These are phyloP conservation scores for Rhinogobius similis DNA, from an alignment of 2,113 vertebrate species.

Conservation along the genomic window DNA sequence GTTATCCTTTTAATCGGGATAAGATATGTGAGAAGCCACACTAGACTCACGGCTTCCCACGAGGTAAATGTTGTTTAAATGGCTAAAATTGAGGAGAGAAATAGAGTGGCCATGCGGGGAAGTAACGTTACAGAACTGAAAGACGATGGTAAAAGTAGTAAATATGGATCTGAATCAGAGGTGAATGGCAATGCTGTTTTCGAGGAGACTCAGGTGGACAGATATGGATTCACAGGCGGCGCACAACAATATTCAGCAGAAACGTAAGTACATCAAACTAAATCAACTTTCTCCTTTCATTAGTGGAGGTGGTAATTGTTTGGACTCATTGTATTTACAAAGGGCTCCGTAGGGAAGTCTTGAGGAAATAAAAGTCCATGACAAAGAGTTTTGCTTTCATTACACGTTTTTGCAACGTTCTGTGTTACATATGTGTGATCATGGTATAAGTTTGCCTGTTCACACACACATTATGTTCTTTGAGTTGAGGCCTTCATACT, in stretches of 20 bases:
- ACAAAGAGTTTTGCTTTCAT: no score
- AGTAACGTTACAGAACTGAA: constrained; percentile 71
- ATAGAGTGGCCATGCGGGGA: constrained; percentile 75
- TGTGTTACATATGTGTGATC: neutral
- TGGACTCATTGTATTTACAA: no score
- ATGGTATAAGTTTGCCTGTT: neutral
- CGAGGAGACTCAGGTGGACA: constrained; percentile 82
- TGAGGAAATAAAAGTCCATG: no score
- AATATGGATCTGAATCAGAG: constrained; percentile 75
- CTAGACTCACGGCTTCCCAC: neutral
- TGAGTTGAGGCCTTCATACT: neutral
- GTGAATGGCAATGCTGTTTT: constrained; percentile 76
- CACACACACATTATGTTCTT: neutral
- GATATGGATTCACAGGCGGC: constrained; percentile 90
- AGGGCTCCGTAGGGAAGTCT: no score
- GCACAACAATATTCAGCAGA: constrained; percentile 79
- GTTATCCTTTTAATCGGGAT: neutral
- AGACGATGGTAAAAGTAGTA: constrained; percentile 51
- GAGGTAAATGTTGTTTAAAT: constrained; percentile 61
- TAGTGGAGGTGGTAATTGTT: neutral
- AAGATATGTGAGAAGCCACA: neutral
- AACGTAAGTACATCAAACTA: constrained; percentile 69
- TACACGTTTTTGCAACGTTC: neutral
- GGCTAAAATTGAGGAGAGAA: constrained; percentile 66
- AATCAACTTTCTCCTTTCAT: neutral